Conservation (phyloP, 1,140 invertebrate genomes). For the Eumeta japonica region DNA sequence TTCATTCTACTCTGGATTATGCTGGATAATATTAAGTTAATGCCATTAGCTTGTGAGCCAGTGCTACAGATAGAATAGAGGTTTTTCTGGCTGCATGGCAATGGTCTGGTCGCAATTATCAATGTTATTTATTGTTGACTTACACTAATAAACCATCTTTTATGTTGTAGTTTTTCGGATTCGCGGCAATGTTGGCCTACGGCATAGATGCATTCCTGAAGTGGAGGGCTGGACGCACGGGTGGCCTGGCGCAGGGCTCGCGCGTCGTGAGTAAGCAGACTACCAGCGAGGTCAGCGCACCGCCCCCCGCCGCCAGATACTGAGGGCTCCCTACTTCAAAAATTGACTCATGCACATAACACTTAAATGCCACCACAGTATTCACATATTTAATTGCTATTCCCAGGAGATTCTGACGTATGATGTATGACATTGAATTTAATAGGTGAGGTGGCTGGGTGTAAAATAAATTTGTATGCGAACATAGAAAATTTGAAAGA, state of each 20-base stretch:
- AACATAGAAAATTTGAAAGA: too few species aligned
- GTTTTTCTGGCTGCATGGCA: too few species aligned
- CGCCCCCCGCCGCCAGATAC: constrained; percentile 28
- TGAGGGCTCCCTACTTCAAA: too few species aligned
- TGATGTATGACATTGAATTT: not conserved
- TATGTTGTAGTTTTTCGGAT: constrained; percentile 75
- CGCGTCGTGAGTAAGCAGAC: constrained; percentile 65
- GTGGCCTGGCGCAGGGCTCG: constrained; percentile 73
- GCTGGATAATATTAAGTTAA: too few species aligned
- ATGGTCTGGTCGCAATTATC: not conserved
- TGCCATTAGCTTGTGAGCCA: too few species aligned
- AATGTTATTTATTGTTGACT: not conserved
- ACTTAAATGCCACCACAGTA: not conserved
- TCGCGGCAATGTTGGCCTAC: constrained; percentile 73
- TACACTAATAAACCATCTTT: constrained; percentile 5
- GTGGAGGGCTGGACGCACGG: constrained; percentile 62
- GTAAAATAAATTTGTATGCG: too few species aligned
- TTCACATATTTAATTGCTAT: constrained; percentile 1
- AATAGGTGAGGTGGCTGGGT: too few species aligned
- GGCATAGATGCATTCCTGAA: constrained; percentile 77
- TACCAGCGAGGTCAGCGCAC: constrained; percentile 20
- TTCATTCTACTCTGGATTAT: too few species aligned
- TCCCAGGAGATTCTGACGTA: not conserved
- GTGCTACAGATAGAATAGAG: too few species aligned
- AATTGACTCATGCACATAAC: too few species aligned